Percentiles rank a stretch among this genome's conserved stretches.
phyloP scores from a whole-genome alignment of 2,888 invertebrate genomes.

The Torymus tubicola region DNA sequence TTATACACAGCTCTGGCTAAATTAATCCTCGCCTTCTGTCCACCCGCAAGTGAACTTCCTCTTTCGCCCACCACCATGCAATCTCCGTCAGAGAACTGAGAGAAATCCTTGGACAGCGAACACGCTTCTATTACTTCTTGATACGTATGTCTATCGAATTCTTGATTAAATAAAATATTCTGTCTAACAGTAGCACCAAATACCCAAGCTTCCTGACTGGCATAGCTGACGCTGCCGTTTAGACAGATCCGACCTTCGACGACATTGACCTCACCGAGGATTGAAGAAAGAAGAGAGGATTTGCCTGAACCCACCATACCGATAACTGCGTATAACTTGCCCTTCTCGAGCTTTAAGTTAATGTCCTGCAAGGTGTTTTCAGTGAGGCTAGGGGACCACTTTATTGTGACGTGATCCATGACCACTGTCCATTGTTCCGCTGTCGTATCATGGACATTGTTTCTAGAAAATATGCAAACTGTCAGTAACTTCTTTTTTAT shows the following conservation, averaged over 20 bases:
- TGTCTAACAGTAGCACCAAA: conserved; percentile 88
- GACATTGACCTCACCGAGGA: conserved; percentile 85
- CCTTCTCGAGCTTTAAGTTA: conserved; percentile 78
- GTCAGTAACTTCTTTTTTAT: too few species aligned
- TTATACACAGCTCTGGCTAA: conserved; percentile 86
- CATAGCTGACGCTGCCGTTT: conserved; percentile 84
- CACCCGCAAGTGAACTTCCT: conserved; percentile 85
- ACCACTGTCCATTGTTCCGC: conserved; percentile 49
- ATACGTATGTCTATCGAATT: conserved; percentile 81
- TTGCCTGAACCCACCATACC: conserved; percentile 88
- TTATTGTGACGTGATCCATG: conserved; percentile 71
- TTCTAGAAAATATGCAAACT: too few species aligned
- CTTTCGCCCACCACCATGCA: conserved; percentile 85
- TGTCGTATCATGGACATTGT: too few species aligned
- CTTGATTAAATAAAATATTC: conserved; percentile 89
- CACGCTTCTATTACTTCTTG: conserved; percentile 75
- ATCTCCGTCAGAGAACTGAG: conserved; percentile 83
- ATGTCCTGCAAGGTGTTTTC: conserved; percentile 79
- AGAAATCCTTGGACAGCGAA: conserved; percentile 76
- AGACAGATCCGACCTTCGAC: conserved; percentile 80
- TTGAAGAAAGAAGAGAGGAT: conserved; percentile 82
- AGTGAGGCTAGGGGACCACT: conserved; percentile 78
- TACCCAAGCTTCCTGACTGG: conserved; percentile 92
- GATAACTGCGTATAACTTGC: conserved; percentile 83
- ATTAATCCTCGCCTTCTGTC: conserved; percentile 87